phyloP scores from a whole-genome alignment of 2,888 invertebrate species.

The Orchesellides sinensis region DNA sequence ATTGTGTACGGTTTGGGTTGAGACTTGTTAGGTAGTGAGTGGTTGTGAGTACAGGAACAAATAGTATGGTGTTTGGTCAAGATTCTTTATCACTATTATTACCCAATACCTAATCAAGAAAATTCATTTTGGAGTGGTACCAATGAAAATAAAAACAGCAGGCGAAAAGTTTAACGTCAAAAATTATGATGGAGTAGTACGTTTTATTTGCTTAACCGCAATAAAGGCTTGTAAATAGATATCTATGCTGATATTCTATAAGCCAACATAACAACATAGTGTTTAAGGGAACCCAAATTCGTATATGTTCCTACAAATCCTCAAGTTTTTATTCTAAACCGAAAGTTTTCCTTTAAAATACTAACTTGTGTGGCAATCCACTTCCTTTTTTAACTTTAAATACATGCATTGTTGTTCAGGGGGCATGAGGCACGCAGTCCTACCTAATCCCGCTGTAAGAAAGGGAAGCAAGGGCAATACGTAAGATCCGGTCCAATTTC shows the following conservation, averaged over 20 bases:
- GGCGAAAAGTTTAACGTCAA: not conserved
- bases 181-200: too few species aligned
- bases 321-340: too few species aligned
- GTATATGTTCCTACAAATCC: not conserved
- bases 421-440: conserved; percentile 20
- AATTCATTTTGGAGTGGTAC: too few species aligned
- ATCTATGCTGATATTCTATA: not conserved
- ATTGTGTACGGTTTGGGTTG: too few species aligned
- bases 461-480: conserved; percentile 34
- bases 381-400: conserved; percentile 23
- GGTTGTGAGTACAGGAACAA: too few species aligned
- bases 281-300: not conserved
- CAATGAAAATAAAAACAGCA: too few species aligned
- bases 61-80: too few species aligned
- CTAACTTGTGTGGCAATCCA: conserved; percentile 26
- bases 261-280: not conserved
- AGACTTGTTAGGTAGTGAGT: too few species aligned
- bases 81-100: too few species aligned
- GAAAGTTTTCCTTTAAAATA: not conserved
- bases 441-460: not conserved
- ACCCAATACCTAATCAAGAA: too few species aligned
- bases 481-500: conserved; percentile 36
- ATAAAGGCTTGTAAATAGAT: too few species aligned
- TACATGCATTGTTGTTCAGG: conserved; percentile 24
- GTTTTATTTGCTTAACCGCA: too few species aligned